Conservation (phyloP, 2,797 vertebrate species). For the Garrulus glandarius region DNA sequence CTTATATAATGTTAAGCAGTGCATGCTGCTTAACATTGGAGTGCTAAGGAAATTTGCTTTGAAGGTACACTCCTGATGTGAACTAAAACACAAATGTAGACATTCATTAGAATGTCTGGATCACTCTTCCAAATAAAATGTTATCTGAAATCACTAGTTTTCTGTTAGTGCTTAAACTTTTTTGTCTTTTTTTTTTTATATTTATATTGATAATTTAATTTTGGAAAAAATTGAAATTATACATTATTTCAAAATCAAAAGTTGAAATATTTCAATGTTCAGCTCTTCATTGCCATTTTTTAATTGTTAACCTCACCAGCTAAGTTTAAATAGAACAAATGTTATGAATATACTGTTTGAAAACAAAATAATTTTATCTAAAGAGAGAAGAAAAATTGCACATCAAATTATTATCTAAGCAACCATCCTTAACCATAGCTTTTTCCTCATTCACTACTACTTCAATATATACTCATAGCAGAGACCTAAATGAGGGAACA, state of each 20-base stretch:
- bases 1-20: not conserved
- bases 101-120: not conserved
- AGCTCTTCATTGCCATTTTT: not conserved
- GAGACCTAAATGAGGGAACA: not conserved
- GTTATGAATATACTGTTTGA: not conserved
- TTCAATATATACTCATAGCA: not conserved
- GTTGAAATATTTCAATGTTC: not conserved
- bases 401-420: not conserved
- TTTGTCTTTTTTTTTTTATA: not conserved
- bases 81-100: not conserved
- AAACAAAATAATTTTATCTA: not conserved
- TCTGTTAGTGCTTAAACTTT: fast-evolving
- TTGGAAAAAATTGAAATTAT: not conserved
- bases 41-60: not conserved
- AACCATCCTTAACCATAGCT: not conserved
- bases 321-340: not conserved
- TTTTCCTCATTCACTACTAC: not conserved
- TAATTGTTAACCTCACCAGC: not conserved
- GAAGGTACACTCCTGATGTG: not conserved
- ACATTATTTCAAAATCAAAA: not conserved
- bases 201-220: not conserved
- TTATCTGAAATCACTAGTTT: not conserved
- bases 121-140: not conserved
- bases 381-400: not conserved
- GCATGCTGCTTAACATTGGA: not conserved